These are phyloP conservation scores for Maniola hyperantus DNA, from an alignment of 2,888 invertebrate genomes.

Conservation along the genomic window DNA sequence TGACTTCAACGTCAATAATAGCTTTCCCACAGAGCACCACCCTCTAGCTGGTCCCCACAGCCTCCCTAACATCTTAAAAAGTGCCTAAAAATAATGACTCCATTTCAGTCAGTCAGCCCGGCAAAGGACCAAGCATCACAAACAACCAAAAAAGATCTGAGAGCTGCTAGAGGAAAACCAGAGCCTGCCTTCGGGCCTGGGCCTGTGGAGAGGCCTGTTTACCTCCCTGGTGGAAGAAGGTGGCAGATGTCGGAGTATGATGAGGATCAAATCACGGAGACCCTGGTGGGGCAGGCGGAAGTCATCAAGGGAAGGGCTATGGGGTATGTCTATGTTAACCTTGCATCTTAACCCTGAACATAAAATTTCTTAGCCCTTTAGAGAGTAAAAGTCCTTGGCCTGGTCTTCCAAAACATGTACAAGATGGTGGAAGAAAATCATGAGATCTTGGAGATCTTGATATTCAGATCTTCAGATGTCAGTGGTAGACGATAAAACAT, in stretches of 20 bases:
- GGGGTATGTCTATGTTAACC: conserved; percentile 83
- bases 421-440: no score
- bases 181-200: conserved; percentile 80
- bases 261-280: conserved; percentile 93
- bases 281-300: conserved; percentile 92
- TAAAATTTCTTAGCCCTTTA: no score
- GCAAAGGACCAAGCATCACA: neutral
- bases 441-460: no score
- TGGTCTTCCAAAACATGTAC: no score
- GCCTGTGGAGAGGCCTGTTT: conserved; percentile 87
- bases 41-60: no score
- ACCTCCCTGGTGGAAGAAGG: conserved; percentile 89
- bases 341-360: neutral
- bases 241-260: conserved; percentile 94
- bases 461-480: no score
- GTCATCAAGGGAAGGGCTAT: conserved; percentile 91
- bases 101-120: conserved; percentile 8
- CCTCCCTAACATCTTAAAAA: no score
- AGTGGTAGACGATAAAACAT: no score
- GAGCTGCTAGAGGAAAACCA: conserved; percentile 61
- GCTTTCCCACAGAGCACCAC: no score
- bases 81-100: neutral
- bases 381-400: no score
- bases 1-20: no score
- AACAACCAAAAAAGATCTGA: neutral